A percentile compares a stretch with the other conserved stretches of the same genome.
These are phyloP conservation scores for Calonectris borealis DNA, from an alignment of 2,113 vertebrate genomes.

Conservation along the genomic window DNA sequence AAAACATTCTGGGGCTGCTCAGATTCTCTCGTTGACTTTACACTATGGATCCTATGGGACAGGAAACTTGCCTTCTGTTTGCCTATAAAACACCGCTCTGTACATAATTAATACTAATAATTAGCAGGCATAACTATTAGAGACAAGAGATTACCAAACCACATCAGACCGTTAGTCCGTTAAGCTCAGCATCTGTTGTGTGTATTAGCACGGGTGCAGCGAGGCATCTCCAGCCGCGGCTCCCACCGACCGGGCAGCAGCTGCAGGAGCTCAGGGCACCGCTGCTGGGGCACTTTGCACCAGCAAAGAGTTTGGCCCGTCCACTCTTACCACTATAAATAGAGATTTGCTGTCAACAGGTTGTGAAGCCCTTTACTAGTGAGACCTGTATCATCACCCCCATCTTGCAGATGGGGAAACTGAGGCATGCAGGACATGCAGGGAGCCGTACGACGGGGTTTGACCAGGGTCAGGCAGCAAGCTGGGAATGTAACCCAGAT, in stretches of 20 bases:
- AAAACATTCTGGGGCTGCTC: neutral
- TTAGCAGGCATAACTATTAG: neutral
- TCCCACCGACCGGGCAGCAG: neutral
- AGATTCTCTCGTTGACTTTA: neutral
- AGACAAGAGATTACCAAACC: neutral
- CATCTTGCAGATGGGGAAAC: neutral
- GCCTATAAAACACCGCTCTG: neutral
- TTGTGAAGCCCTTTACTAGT: neutral
- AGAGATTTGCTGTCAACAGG: neutral
- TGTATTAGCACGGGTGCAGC: rapidly evolving
- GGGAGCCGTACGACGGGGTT: rapidly evolving
- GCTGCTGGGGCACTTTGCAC: neutral
- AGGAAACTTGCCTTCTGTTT: neutral
- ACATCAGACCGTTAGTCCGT: neutral
- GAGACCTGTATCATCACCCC: neutral
- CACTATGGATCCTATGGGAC: neutral
- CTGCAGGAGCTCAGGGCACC: neutral
- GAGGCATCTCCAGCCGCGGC: neutral
- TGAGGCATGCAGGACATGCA: neutral
- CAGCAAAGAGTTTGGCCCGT: neutral
- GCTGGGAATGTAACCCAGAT: neutral
- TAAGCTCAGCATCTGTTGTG: neutral
- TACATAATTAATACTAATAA: neutral
- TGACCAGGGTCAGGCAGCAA: neutral
- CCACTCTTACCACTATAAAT: neutral